Base-by-base conservation (phyloP, 2,888 invertebrate species). In the Taenaris catops region DNA sequence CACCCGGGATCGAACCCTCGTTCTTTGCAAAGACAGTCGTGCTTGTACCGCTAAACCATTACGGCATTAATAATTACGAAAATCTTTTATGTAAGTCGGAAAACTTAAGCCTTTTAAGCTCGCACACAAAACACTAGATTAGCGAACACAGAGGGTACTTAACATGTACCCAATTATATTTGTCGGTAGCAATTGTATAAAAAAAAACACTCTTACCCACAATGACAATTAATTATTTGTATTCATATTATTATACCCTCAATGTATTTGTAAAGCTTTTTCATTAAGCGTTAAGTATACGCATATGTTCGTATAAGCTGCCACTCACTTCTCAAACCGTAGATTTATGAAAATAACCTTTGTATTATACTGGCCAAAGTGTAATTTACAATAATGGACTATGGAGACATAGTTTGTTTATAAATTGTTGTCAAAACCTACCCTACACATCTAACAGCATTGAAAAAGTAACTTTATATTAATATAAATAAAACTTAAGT, bases 291-390 rank as follows among this genome's bases (percentile, higher is more conserved):
- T 55, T 58, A 59, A 68, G 65, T 66, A 56, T 34, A 49, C 56
- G 58, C 76, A 73, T 75, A 76, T 73, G 73, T 63, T 73, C 58
- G 48, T 53, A 51, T 47, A 23, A 8, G 4, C n/a, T n/a, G n/a
- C n/a, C n/a, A n/a, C n/a, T n/a, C n/a, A n/a, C n/a, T n/a, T n/a
- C n/a, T n/a, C n/a, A n/a, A n/a, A n/a, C n/a, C n/a, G n/a, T n/a
- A n/a, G n/a, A n/a, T n/a, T 5, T 4, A 2, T 4, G 5, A 34
- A 37, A 46, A 18, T 32, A 2, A 27, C 36, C 40, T 11, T 29
- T 46, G 38, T 6, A 0, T 1, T 0, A n/a, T 9, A 0, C 0
- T 4, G 1, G 0, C 6, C 5, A 28, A 19, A 24, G 24, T 32
- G 6, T 7, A 11, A 8, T 28, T 27, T 28, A 2, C 2, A 4